Conservation (phyloP, 2,888 invertebrate species). For the Calliopum simillimum region DNA sequence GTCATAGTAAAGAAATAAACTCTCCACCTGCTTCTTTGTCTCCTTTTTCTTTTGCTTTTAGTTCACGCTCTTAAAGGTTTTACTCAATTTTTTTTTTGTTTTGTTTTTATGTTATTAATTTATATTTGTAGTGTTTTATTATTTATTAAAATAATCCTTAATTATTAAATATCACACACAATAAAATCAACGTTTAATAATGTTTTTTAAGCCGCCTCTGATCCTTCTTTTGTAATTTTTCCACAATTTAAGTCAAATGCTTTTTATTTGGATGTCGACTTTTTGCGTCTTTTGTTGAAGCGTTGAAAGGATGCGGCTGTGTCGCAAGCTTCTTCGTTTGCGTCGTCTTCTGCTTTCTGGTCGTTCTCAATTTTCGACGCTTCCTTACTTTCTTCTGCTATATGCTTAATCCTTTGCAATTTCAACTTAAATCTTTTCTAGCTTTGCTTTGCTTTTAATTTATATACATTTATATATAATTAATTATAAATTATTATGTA, state of each 20-base stretch:
- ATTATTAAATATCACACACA: constrained; percentile 67
- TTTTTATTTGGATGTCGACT: constrained; percentile 37
- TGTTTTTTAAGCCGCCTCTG: constrained; percentile 12
- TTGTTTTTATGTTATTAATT: constrained; percentile 45
- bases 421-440: constrained; percentile 40
- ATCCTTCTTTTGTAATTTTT: constrained; percentile 40
- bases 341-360: constrained; percentile 10
- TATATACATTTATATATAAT: constrained; percentile 52
- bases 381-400: constrained; percentile 35
- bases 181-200: constrained; percentile 62
- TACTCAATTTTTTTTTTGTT: constrained; percentile 41
- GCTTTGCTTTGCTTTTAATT: constrained; percentile 55
- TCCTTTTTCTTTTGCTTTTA: constrained; percentile 40
- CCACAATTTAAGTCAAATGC: constrained; percentile 46
- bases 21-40: constrained; percentile 34
- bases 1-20: constrained; percentile 58
- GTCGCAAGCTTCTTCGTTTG: constrained; percentile 19
- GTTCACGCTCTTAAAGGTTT: not conserved
- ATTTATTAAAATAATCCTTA: constrained; percentile 64
- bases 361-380: constrained; percentile 24
- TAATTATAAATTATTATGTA: constrained; percentile 52
- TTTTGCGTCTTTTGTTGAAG: constrained; percentile 39
- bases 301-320: constrained; percentile 27
- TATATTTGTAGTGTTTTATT: constrained; percentile 51
- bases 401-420: constrained; percentile 42